Evolutionary conservation across 1,140 invertebrate species (phyloP).

Genomic region (Ctenoplectra terminalis): DNA sequence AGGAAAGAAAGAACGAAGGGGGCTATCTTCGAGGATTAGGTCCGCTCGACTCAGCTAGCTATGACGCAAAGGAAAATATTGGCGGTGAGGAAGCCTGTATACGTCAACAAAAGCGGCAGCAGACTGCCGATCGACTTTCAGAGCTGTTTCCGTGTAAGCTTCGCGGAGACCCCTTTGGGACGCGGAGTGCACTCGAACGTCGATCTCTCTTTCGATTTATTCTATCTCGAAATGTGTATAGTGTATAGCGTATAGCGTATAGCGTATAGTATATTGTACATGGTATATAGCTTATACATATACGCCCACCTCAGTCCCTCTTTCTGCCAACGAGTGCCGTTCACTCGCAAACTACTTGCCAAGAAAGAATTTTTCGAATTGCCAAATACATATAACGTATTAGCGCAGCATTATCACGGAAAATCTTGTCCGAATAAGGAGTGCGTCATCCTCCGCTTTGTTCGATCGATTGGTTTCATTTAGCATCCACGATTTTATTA

Average conservation of each 20-base stretch:
- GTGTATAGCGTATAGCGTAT: too few relatives aligned
- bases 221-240: conserved; percentile 45
- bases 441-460: too few relatives aligned
- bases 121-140: conserved; percentile 50
- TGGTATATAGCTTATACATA: too few relatives aligned
- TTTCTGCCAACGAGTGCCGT: not conserved
- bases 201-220: conserved; percentile 54
- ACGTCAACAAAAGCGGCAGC: conserved; percentile 51
- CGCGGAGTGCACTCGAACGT: conserved; percentile 28
- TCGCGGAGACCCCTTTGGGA: conserved; percentile 42
- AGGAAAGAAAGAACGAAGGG: not conserved
- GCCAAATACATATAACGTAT: not conserved
- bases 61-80: conserved; percentile 51
- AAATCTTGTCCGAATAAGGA: not conserved
- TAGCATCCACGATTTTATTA: conserved; percentile 2
- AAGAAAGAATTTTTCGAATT: conserved; percentile 1
- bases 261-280: too few relatives aligned
- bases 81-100: conserved; percentile 34
- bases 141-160: conserved; percentile 52
- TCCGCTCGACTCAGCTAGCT: conserved; percentile 3
- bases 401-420: conserved; percentile 1
- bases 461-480: not conserved
- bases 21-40: conserved; percentile 48
- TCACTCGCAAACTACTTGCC: not conserved
- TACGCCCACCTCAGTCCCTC: not conserved